phyloP scores from a whole-genome alignment of 2,888 invertebrate genomes.

The Thymelicus lineola region DNA sequence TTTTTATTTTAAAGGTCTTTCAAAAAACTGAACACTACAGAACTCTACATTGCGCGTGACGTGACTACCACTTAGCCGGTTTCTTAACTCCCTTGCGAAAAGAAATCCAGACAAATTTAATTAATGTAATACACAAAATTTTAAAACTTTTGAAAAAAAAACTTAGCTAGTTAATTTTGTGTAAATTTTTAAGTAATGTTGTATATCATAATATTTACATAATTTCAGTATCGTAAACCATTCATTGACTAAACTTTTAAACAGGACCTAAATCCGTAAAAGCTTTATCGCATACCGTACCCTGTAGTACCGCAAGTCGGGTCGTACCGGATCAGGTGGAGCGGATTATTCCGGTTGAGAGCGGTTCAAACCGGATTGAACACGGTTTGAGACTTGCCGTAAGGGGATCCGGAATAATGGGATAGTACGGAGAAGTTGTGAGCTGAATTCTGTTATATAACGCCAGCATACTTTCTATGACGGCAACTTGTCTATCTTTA shows the following conservation, averaged over 20 bases:
- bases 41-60: too few species aligned
- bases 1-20: too few species aligned
- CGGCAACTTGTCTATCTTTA: background rate
- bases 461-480: conserved; percentile 16
- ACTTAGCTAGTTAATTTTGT: too few species aligned
- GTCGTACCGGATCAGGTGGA: conserved; percentile 39
- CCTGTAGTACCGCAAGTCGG: conserved; percentile 39
- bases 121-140: too few species aligned
- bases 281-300: conserved; percentile 26
- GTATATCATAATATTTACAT: too few species aligned
- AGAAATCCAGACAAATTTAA: too few species aligned
- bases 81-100: too few species aligned
- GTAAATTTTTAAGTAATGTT: too few species aligned
- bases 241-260: conserved; percentile 2
- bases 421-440: conserved; percentile 27
- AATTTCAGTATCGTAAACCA: too few species aligned
- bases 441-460: conserved; percentile 26
- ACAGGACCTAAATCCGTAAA: conserved; percentile 30
- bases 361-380: conserved; percentile 75
- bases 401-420: conserved; percentile 31
- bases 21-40: too few species aligned
- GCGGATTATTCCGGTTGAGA: conserved; percentile 63
- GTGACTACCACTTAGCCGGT: too few species aligned
- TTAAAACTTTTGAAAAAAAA: too few species aligned
- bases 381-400: conserved; percentile 47